Evolutionary conservation across 2,113 vertebrate genomes (phyloP).

Genomic region (Eira barbara): DNA sequence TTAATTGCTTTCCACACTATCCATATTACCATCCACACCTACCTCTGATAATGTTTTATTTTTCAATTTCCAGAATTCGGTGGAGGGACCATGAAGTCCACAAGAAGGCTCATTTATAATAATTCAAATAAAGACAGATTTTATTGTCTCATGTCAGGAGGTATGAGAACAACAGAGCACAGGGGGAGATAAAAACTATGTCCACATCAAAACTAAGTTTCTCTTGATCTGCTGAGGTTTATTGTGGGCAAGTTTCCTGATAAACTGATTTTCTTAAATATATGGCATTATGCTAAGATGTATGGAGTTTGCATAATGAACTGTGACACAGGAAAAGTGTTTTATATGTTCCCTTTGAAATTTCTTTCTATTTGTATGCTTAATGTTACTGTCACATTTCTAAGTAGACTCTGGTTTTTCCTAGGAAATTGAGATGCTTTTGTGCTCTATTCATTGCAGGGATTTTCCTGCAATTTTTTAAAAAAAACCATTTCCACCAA

Average conservation of each 20-base stretch:
- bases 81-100: background rate
- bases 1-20: background rate
- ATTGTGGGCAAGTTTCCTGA: background rate
- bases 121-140: slow-evolving; percentile 31
- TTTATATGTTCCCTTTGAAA: slow-evolving; percentile 21
- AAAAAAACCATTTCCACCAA: slow-evolving; percentile 40
- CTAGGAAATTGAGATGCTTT: slow-evolving; percentile 50
- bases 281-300: background rate
- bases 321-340: background rate
- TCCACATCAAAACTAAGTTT: background rate
- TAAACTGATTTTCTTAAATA: slow-evolving; percentile 11
- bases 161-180: background rate
- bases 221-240: background rate
- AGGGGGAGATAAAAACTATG: background rate
- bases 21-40: background rate
- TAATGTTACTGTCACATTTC: slow-evolving; percentile 41
- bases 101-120: background rate
- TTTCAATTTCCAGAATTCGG: background rate
- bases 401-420: slow-evolving; percentile 28
- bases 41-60: background rate
- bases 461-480: slow-evolving; percentile 24
- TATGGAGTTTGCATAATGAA: background rate
- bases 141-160: background rate
- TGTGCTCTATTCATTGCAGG: slow-evolving; percentile 26
- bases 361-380: slow-evolving; percentile 39